Conservation (phyloP, 2,113 vertebrate species). For the Salvelinus sp. region DNA sequence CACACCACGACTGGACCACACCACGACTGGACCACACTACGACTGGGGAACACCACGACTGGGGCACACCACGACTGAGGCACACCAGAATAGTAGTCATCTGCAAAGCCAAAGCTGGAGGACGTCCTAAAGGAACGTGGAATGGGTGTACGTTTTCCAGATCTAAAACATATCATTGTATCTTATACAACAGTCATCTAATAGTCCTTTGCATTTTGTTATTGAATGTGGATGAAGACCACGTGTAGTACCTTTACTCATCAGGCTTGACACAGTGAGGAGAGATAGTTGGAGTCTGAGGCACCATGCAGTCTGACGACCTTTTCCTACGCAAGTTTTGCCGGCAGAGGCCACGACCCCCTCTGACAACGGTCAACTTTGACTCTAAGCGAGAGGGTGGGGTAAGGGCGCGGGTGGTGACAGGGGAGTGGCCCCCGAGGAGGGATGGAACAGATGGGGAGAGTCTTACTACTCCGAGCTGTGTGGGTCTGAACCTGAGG, state of each 20-base stretch:
- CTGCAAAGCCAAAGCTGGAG: slow-evolving; percentile 30
- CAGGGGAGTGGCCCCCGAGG: slow-evolving; percentile 78
- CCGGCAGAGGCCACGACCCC: slow-evolving; percentile 75
- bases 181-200: too few species aligned
- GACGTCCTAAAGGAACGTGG: slow-evolving; percentile 16
- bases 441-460: slow-evolving; percentile 61
- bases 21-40: slow-evolving; percentile 35
- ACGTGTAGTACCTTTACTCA: slow-evolving; percentile 28
- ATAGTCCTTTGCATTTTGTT: too few species aligned
- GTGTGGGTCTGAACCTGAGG: slow-evolving; percentile 62
- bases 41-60: slow-evolving; percentile 9
- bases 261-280: slow-evolving; percentile 20
- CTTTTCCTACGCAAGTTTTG: slow-evolving; percentile 89
- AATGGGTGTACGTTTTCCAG: slow-evolving; percentile 13
- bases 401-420: slow-evolving; percentile 49
- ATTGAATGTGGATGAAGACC: slow-evolving; percentile 40
- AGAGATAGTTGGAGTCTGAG: slow-evolving; percentile 25
- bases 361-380: slow-evolving; percentile 70
- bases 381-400: slow-evolving; percentile 69
- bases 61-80: slow-evolving; percentile 20
- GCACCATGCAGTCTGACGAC: slow-evolving; percentile 87
- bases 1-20: background rate
- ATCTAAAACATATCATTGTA: background rate
- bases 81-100: slow-evolving; percentile 21
- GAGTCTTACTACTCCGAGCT: slow-evolving; percentile 62